A percentile compares a stretch with the other conserved stretches of the same genome.
These are phyloP conservation scores for Columba janthina DNA, from an alignment of 2,113 vertebrate species.

Conservation along the genomic window DNA sequence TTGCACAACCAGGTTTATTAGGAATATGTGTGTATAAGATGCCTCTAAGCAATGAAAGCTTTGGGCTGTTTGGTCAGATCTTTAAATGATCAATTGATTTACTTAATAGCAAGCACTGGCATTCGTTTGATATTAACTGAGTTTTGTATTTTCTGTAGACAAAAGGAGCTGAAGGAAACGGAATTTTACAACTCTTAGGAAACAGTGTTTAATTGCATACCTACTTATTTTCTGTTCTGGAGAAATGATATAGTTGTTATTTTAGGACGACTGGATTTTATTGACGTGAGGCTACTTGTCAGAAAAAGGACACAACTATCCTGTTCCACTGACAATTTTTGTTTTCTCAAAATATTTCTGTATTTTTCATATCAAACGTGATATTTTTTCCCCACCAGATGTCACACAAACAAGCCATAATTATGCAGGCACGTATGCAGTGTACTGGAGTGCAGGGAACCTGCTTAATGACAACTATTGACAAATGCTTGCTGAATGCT, in stretches of 20 bases:
- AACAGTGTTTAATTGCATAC: conserved; percentile 34
- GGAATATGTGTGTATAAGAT: neutral
- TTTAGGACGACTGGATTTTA: neutral
- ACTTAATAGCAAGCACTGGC: conserved; percentile 16
- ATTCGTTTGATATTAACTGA: neutral
- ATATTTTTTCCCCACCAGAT: conserved; percentile 29
- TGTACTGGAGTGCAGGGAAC: neutral
- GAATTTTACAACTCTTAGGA: neutral
- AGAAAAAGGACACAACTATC: neutral
- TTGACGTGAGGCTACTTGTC: neutral
- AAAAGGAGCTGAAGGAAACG: neutral
- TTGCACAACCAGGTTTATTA: neutral
- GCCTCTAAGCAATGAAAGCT: neutral
- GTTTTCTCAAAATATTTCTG: conserved; percentile 31
- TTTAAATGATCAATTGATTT: conserved; percentile 40
- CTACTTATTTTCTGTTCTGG: conserved; percentile 17
- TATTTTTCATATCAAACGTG: conserved; percentile 13
- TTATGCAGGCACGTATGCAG: neutral
- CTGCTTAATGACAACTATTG: conserved; percentile 35
- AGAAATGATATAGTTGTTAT: neutral
- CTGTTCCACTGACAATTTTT: neutral
- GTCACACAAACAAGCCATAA: conserved; percentile 23
- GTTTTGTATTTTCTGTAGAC: conserved; percentile 5
- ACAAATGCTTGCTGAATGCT: conserved; percentile 5
- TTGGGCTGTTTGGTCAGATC: neutral